phyloP scores from a whole-genome alignment of 2,888 invertebrate genomes.

The Diarsia mendica region DNA sequence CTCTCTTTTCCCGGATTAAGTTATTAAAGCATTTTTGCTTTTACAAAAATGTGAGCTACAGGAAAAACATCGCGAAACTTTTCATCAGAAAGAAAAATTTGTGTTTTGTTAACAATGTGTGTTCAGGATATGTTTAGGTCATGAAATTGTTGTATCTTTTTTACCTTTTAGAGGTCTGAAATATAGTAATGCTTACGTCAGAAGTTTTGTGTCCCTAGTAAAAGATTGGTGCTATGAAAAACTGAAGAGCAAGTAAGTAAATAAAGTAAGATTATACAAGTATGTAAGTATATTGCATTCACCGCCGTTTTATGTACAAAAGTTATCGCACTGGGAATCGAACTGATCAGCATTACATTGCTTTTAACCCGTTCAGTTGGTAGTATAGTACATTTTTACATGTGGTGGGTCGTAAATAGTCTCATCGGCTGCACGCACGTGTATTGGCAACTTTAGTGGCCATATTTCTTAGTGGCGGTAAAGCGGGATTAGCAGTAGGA shows the following conservation, averaged over 20 bases:
- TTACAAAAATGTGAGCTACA: slow-evolving; percentile 8
- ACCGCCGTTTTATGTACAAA: slow-evolving; percentile 3
- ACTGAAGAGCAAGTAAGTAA: not conserved
- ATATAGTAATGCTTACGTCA: not conserved
- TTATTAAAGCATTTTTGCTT: slow-evolving; percentile 31
- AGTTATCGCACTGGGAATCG: slow-evolving; percentile 5
- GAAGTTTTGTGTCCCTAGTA: not conserved
- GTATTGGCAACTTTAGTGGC: slow-evolving; percentile 55
- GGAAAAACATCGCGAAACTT: slow-evolving; percentile 26
- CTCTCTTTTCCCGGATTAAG: slow-evolving; percentile 52
- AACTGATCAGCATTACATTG: slow-evolving; percentile 13
- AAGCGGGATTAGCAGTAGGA: slow-evolving; percentile 52
- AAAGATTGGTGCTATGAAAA: not conserved
- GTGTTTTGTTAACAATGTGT: slow-evolving; percentile 53
- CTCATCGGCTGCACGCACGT: slow-evolving; percentile 37
- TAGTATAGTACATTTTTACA: slow-evolving; percentile 40
- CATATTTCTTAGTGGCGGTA: slow-evolving; percentile 56
- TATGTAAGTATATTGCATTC: not conserved
- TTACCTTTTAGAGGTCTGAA: not conserved
- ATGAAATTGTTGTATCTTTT: slow-evolving; percentile 17
- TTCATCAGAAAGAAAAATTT: slow-evolving; percentile 8
- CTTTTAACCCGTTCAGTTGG: not conserved
- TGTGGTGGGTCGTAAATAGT: slow-evolving; percentile 49
- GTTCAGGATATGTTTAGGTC: slow-evolving; percentile 43
- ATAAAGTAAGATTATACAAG: not conserved